Evolutionary conservation across 2,113 vertebrate genomes (phyloP).

Genomic region (Microcebus murinus): DNA sequence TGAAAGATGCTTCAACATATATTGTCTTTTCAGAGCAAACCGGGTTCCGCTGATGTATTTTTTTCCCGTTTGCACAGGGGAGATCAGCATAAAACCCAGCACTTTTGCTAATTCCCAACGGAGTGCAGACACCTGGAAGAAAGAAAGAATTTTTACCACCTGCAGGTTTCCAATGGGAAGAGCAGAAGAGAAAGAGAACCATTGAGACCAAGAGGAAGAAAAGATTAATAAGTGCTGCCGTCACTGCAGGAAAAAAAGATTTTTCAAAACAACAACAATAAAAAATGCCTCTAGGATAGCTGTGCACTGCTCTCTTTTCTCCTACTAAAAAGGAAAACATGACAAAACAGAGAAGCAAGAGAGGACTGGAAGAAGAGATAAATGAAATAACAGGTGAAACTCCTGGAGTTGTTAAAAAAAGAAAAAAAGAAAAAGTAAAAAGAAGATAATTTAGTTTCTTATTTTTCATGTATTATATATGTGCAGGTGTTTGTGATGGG

Average conservation of each 20-base stretch:
- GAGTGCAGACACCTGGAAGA: conserved; percentile 58
- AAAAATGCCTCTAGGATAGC: conserved; percentile 45
- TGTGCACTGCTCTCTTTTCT: background rate
- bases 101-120: conserved; percentile 56
- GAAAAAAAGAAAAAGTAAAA: background rate
- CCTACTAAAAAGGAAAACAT: conserved; percentile 33
- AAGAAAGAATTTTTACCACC: conserved; percentile 65
- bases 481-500: background rate
- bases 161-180: conserved; percentile 53
- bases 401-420: background rate
- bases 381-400: conserved; percentile 5
- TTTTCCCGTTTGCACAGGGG: background rate
- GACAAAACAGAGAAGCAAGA: conserved; percentile 28
- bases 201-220: conserved; percentile 29
- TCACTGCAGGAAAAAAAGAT: conserved; percentile 47
- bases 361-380: background rate
- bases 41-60: conserved; percentile 23
- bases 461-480: background rate
- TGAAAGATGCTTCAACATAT: conserved; percentile 46
- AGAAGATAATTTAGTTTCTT: conserved; percentile 2
- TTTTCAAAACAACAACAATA: conserved; percentile 68
- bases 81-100: conserved; percentile 54
- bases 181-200: conserved; percentile 49
- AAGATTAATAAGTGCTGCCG: conserved; percentile 65
- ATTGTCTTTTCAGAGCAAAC: conserved; percentile 59